Evolutionary conservation across 2,797 vertebrate genomes (phyloP).

Genomic region (Antrozous pallidus): DNA sequence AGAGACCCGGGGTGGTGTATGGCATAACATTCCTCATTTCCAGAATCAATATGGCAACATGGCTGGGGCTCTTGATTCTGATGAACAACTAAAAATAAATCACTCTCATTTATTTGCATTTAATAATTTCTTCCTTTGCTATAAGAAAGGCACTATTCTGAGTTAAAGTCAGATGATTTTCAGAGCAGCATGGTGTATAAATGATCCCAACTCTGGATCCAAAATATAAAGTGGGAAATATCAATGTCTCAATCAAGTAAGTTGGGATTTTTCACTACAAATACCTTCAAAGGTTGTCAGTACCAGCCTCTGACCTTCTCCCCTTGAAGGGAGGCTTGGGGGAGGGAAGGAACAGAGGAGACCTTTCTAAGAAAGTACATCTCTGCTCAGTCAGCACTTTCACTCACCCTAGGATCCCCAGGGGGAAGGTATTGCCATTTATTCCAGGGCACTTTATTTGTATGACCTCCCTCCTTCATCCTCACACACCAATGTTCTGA

Average conservation of each 20-base stretch:
- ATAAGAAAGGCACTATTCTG: neutral
- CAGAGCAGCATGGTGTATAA: neutral
- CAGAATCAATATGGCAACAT: neutral
- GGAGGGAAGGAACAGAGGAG: neutral
- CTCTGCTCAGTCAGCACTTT: neutral
- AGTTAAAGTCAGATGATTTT: conserved; percentile 4
- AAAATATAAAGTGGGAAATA: neutral
- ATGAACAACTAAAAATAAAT: neutral
- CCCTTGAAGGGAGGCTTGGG: neutral
- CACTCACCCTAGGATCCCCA: neutral
- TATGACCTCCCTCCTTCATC: neutral
- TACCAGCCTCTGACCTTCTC: neutral
- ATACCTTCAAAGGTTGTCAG: neutral
- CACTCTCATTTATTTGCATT: neutral
- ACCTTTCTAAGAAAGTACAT: neutral
- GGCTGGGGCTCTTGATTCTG: neutral
- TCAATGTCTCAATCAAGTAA: neutral
- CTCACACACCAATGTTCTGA: neutral
- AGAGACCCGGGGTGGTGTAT: neutral
- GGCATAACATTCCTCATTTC: neutral
- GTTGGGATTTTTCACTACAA: neutral
- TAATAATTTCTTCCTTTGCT: neutral
- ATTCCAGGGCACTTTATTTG: neutral
- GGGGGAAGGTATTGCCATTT: neutral
- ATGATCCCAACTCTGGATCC: neutral